These are phyloP conservation scores for Nipponacmea schrenckii DNA, from an alignment of 2,888 invertebrate species.

Conservation along the genomic window DNA sequence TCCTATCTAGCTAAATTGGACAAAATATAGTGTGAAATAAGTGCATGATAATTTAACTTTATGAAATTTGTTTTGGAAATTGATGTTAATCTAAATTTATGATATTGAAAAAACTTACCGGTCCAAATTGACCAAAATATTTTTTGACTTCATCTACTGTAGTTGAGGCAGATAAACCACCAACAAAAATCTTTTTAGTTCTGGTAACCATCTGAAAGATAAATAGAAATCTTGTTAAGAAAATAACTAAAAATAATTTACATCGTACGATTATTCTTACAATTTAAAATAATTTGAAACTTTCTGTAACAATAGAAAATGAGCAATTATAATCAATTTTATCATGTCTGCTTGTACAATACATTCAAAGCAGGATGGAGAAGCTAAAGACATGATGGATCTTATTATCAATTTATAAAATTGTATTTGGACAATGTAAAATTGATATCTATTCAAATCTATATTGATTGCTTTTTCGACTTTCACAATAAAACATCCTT, in stretches of 20 bases:
- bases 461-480: no score
- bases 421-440: no score
- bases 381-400: no score
- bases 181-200: constrained; percentile 99
- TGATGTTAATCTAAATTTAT: no score
- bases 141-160: constrained; percentile 99
- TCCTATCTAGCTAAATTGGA: no score
- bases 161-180: constrained; percentile 98
- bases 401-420: no score
- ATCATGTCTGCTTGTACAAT: not conserved
- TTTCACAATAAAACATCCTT: no score
- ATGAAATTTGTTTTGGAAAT: no score
- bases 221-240: constrained; percentile 21
- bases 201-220: constrained; percentile 96
- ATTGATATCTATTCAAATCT: no score
- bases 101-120: constrained; percentile 74
- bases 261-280: not conserved
- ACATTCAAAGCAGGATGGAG: no score
- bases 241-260: not conserved
- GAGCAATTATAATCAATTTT: not conserved
- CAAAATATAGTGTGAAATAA: no score
- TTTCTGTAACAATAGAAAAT: not conserved
- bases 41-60: no score
- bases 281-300: not conserved
- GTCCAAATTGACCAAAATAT: constrained; percentile 99